These are phyloP conservation scores for Mesorhabditis spiculigera DNA, from an alignment of 2,888 invertebrate species.

Conservation along the genomic window DNA sequence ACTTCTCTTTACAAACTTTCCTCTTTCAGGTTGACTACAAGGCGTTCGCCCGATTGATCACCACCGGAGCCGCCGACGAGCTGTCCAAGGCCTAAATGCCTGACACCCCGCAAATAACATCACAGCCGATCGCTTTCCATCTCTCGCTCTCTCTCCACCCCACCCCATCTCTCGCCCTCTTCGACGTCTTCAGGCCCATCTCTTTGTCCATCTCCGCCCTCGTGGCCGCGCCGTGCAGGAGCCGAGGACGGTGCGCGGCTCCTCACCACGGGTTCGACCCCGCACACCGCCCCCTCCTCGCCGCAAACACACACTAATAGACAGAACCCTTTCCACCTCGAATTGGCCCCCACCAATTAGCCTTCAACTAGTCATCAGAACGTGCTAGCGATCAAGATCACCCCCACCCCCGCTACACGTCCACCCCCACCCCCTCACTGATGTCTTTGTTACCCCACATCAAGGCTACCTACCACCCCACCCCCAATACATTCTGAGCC, in stretches of 20 bases:
- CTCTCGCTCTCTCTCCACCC: neutral
- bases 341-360: neutral
- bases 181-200: neutral
- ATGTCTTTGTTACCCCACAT: neutral
- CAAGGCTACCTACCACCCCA: no score
- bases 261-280: conserved; percentile 10
- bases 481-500: no score
- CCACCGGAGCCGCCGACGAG: conserved; percentile 62
- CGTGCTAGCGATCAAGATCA: neutral
- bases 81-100: conserved; percentile 32
- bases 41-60: conserved; percentile 62
- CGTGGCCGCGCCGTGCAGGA: neutral
- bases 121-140: conserved; percentile 2
- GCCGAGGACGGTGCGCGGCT: neutral
- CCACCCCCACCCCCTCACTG: neutral
- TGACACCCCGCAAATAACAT: conserved; percentile 15
- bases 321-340: neutral
- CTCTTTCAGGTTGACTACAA: conserved; percentile 60
- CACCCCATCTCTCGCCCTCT: neutral
- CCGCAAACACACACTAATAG: neutral
- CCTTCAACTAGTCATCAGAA: neutral
- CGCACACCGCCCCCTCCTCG: conserved; percentile 10
- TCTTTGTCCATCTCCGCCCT: neutral
- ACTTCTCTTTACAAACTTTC: neutral
- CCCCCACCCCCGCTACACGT: neutral